Percentiles rank a stretch among this genome's conserved stretches.
These are phyloP conservation scores for Acanthurus tractus DNA, from an alignment of 2,797 vertebrate genomes.

Conservation along the genomic window DNA sequence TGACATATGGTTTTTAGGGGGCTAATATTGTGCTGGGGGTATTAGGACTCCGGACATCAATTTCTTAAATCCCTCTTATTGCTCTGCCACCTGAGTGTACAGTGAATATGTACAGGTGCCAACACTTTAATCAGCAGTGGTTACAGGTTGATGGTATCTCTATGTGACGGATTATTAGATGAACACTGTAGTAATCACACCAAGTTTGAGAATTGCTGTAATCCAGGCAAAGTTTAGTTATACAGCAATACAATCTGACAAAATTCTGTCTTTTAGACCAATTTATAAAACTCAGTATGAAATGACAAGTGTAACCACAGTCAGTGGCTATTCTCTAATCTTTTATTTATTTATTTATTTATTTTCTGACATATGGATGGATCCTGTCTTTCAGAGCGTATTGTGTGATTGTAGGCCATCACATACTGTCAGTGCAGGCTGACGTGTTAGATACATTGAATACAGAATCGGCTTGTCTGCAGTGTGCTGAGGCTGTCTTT, in stretches of 20 bases:
- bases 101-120: neutral
- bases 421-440: constrained; percentile 75
- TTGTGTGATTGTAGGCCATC: constrained; percentile 79
- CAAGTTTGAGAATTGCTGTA: too few species aligned
- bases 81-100: neutral
- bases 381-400: constrained; percentile 71
- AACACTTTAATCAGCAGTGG: too few species aligned
- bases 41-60: neutral
- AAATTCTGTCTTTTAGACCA: constrained; percentile 37
- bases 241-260: constrained; percentile 4
- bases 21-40: neutral
- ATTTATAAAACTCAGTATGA: constrained; percentile 39
- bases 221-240: constrained; percentile 10
- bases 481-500: constrained; percentile 76
- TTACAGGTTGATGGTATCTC: too few species aligned
- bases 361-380: constrained; percentile 56
- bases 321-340: constrained; percentile 55
- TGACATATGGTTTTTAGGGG: neutral
- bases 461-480: constrained; percentile 76
- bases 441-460: constrained; percentile 77
- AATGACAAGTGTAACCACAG: constrained; percentile 59
- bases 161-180: too few species aligned
- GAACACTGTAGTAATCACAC: too few species aligned
- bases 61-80: neutral
- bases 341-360: constrained; percentile 15